Evolutionary conservation across 2,888 invertebrate genomes (phyloP).

Genomic region (Helicoverpa assulta): DNA sequence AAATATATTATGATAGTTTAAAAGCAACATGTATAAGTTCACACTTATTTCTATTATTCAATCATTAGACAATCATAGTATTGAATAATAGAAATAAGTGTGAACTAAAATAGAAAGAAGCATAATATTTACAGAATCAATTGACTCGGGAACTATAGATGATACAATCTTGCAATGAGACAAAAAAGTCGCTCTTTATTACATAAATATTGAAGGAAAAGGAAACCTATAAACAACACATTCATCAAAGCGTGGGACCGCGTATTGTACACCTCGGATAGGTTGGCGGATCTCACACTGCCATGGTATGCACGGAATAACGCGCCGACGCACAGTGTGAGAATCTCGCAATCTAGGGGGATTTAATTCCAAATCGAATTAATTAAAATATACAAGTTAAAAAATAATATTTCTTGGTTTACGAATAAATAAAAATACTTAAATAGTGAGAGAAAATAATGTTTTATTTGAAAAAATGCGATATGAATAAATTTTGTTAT

Average conservation of each 20-base stretch:
- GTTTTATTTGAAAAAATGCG: no score
- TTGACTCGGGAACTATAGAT: constrained; percentile 4
- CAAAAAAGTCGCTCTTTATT: constrained; percentile 22
- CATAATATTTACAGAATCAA: background rate
- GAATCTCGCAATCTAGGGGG: no score
- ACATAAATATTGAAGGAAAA: constrained; percentile 31
- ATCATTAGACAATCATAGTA: no score
- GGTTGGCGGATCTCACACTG: background rate
- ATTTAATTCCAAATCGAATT: no score
- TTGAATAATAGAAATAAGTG: background rate
- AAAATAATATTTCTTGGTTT: no score
- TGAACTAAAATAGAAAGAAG: background rate
- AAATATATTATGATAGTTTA: no score
- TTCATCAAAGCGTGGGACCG: constrained; percentile 17
- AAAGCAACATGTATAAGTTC: no score
- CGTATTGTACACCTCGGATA: background rate
- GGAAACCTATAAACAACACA: constrained; percentile 18
- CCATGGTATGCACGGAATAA: background rate
- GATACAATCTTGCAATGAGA: constrained; percentile 2
- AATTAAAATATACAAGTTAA: no score
- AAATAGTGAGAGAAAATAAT: no score
- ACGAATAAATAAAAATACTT: no score
- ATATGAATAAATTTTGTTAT: no score
- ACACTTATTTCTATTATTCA: no score
- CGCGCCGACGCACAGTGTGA: background rate